These are phyloP conservation scores for Leuciscus waleckii DNA, from an alignment of 2,797 vertebrate species.

Conservation along the genomic window DNA sequence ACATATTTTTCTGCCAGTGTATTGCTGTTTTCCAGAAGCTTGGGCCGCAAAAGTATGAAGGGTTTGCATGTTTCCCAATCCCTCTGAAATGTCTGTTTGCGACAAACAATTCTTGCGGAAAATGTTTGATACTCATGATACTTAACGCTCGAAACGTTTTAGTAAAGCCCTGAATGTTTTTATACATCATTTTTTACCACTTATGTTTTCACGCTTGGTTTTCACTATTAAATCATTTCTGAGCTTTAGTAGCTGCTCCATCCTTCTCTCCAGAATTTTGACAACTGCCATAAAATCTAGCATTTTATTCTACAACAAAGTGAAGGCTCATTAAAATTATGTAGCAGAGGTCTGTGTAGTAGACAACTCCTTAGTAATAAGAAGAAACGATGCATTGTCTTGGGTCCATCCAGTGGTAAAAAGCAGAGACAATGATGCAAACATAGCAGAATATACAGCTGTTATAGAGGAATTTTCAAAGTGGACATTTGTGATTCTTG, in stretches of 20 bases:
- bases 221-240: not conserved
- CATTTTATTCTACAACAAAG: not conserved
- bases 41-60: not conserved
- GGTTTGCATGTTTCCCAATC: not conserved
- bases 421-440: not conserved
- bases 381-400: not conserved
- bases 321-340: not conserved
- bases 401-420: not conserved
- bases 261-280: not conserved
- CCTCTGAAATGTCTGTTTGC: not conserved
- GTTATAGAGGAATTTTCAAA: not conserved
- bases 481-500: not conserved
- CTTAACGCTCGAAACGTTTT: not conserved
- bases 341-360: not conserved
- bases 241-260: not conserved
- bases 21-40: not conserved
- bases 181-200: not conserved
- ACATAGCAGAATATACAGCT: not conserved
- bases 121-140: not conserved
- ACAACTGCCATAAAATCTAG: not conserved
- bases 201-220: not conserved
- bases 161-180: slow-evolving; percentile 9
- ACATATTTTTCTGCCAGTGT: not conserved
- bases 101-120: not conserved
- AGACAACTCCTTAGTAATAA: not conserved